These are phyloP conservation scores for Alaudala cheleensis DNA, from an alignment of 2,113 vertebrate species.

Conservation along the genomic window DNA sequence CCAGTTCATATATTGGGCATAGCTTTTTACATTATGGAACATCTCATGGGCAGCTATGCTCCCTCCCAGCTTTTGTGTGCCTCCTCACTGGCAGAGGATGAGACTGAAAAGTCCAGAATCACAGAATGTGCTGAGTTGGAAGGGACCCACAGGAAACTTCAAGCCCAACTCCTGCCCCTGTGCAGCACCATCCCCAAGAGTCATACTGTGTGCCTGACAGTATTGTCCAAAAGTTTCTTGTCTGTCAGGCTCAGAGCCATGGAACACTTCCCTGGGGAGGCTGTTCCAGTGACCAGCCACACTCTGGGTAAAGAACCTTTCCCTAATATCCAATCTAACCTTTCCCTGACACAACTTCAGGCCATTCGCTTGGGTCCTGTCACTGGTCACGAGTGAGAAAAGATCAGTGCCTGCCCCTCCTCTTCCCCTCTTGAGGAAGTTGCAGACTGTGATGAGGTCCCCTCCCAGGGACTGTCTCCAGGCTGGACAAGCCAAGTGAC, in stretches of 20 bases:
- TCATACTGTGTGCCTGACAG: background rate
- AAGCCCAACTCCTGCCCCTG: background rate
- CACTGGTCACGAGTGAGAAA: background rate
- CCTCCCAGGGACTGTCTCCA: background rate
- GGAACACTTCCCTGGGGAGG: background rate
- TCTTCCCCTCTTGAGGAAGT: background rate
- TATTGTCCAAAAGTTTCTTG: background rate
- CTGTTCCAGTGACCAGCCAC: background rate
- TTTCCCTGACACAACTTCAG: background rate
- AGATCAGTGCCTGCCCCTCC: background rate
- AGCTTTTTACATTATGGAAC: background rate
- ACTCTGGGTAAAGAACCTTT: background rate
- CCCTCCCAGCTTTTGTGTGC: background rate
- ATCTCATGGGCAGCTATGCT: background rate
- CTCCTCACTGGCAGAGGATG: background rate
- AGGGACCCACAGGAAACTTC: background rate
- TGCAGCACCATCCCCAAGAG: background rate
- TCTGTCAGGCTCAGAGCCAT: background rate
- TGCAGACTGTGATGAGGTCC: background rate
- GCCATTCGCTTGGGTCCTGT: background rate
- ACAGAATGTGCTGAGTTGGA: background rate
- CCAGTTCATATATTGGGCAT: background rate
- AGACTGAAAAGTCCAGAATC: background rate
- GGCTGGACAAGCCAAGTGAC: background rate
- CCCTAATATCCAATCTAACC: background rate